Conservation (phyloP, 2,888 invertebrate genomes). For the Chymomyza caudatula region DNA sequence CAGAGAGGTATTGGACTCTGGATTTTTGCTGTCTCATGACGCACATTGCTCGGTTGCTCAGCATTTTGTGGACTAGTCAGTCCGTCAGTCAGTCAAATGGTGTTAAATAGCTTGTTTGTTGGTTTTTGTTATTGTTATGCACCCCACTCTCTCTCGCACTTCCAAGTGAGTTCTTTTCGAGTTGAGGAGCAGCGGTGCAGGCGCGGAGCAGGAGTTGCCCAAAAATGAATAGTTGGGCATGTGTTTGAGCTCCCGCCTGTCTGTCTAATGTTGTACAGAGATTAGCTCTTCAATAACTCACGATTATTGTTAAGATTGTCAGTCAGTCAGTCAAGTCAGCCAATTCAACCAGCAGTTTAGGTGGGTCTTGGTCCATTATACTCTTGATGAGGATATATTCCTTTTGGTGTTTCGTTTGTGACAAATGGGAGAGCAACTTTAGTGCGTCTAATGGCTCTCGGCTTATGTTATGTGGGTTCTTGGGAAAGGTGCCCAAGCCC, state of each 20-base stretch:
- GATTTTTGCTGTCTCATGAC: constrained; percentile 46
- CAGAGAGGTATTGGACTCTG: constrained; percentile 6
- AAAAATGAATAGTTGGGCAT: neutral
- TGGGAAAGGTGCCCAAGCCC: too few relatives aligned
- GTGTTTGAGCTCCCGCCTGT: constrained; percentile 43
- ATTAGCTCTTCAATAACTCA: constrained; percentile 69
- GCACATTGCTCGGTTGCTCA: constrained; percentile 54
- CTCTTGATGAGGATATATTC: constrained; percentile 28
- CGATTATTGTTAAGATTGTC: constrained; percentile 68
- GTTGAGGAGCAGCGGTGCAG: neutral
- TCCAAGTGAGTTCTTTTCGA: neutral
- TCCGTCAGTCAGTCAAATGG: constrained; percentile 24
- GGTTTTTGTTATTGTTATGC: neutral
- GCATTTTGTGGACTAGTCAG: constrained; percentile 33
- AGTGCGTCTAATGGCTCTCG: too few relatives aligned
- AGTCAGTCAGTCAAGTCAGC: constrained; percentile 50
- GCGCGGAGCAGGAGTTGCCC: neutral
- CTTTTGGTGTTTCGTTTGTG: neutral
- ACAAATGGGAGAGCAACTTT: neutral
- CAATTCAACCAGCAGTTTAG: neutral
- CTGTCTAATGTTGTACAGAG: constrained; percentile 59
- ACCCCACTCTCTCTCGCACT: constrained; percentile 8
- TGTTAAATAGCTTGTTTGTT: constrained; percentile 74
- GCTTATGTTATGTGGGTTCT: too few relatives aligned
- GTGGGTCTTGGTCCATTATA: neutral